Conservation (phyloP, 2,888 invertebrate genomes). For the Suillia variegata region DNA sequence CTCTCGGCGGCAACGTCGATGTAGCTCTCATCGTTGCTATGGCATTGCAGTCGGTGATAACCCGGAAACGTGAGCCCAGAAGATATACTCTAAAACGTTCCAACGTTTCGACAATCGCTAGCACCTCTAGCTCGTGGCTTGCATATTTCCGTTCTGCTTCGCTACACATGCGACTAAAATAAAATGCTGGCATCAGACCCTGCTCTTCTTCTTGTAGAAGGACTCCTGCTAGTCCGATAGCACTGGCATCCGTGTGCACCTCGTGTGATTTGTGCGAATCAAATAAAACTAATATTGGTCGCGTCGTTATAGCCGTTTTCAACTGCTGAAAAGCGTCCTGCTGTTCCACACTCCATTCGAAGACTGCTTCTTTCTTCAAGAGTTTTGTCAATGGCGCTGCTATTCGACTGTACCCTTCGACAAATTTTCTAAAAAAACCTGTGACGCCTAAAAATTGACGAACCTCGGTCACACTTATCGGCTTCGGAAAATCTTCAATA, state of each 20-base stretch:
- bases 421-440: too few relatives aligned
- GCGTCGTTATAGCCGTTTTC: conserved; percentile 33
- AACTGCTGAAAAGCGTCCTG: conserved; percentile 23
- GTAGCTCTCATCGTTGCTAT: conserved; percentile 41
- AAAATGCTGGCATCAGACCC: conserved; percentile 39
- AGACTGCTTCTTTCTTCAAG: conserved; percentile 21
- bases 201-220: conserved; percentile 38
- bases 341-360: conserved; percentile 22
- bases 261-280: too few relatives aligned
- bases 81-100: conserved; percentile 51
- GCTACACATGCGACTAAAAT: conserved; percentile 45
- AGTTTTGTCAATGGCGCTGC: conserved; percentile 36
- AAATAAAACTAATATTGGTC: conserved; percentile 42
- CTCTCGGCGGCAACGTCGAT: conserved; percentile 38
- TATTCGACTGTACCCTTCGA: too few relatives aligned
- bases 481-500: too few relatives aligned
- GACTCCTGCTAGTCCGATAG: conserved; percentile 44
- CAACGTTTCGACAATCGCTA: conserved; percentile 48
- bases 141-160: conserved; percentile 47
- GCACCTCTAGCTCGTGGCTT: conserved; percentile 53
- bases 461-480: too few relatives aligned
- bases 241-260: conserved; percentile 50
- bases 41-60: conserved; percentile 51
- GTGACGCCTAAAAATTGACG: too few relatives aligned
- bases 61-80: conserved; percentile 38